Base-by-base conservation (phyloP, 2,113 vertebrate genomes). In the Lasiurus cinereus region DNA sequence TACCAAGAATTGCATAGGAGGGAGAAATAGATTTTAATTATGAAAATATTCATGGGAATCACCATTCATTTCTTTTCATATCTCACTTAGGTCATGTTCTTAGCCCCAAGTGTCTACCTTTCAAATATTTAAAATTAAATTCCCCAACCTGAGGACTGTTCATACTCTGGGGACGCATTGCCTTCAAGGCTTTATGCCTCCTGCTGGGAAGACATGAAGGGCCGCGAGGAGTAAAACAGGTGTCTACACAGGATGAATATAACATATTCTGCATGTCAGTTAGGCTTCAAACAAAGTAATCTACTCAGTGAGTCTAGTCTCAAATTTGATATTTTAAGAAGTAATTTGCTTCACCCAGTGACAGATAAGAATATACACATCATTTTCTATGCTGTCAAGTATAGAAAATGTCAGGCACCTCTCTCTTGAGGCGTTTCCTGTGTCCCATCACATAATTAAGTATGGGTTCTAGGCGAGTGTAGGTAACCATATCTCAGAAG, bases 201-300 rank as follows among this genome's bases (percentile, higher is more conserved):
- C 0, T 3, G 6, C 0, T 3, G 6, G 12, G 36, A 33, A 36
- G n/a, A 22, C 50, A 13, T 13, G 5, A 16, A 6, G 22, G 19
- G 3, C 5, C 0, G 6, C 0, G 2, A 15, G 27, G 7, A 31
- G 22, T 48, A 15, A 64, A 43, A 46, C 2, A 36, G 48, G 36
- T 39, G 66, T 73, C 46, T 7, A 27, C 29, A 2, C 5, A 16
- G 11, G n/a, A 21, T 29, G 12, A 27, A 3, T 24, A n/a, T 24
- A 66, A 16, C 33, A 6, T 36, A 1, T 16, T 18, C 36, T 31
- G 0, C 31, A 22, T 14, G 8, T 4, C 6, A 27, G 9, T 0
- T 11, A 31, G 19, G 74, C 59, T 33, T 31, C 54, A 3, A 39
- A 21, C 54, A 22, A 1, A 4, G 6, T 13, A 29, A 27, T 19